Evolutionary conservation across 2,888 invertebrate genomes (phyloP).

Genomic region (Calameuta pallipes): DNA sequence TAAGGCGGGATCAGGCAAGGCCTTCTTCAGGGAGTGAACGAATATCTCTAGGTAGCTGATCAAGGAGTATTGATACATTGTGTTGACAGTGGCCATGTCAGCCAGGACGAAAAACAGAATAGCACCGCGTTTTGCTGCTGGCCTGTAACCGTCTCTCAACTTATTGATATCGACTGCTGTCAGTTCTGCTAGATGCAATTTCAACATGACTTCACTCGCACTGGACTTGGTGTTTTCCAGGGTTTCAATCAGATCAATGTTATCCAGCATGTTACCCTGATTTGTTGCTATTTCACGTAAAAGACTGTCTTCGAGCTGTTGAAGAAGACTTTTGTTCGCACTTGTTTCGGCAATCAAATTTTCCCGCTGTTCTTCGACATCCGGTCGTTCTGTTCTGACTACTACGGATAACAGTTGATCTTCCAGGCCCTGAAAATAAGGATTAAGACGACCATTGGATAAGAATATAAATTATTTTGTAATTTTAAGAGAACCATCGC

Average conservation of each 20-base stretch:
- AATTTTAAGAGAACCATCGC: conserved; percentile 27
- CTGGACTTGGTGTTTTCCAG: conserved; percentile 91
- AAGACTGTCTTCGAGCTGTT: conserved; percentile 87
- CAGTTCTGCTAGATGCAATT: conserved; percentile 79
- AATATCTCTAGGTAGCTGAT: conserved; percentile 89
- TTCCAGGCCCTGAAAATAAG: conserved; percentile 77
- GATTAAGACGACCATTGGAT: conserved; percentile 5
- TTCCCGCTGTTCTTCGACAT: conserved; percentile 89
- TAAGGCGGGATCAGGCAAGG: conserved; percentile 84
- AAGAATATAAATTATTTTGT: conserved; percentile 14
- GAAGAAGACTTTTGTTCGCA: conserved; percentile 85
- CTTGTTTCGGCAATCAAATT: conserved; percentile 85
- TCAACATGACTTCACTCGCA: conserved; percentile 81
- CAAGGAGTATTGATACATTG: conserved; percentile 94
- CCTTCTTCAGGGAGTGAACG: conserved; percentile 81
- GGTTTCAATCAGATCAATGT: conserved; percentile 85
- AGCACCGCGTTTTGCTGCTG: conserved; percentile 87
- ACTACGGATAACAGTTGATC: conserved; percentile 92
- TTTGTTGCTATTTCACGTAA: conserved; percentile 86
- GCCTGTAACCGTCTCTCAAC: conserved; percentile 85
- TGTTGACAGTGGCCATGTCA: conserved; percentile 88
- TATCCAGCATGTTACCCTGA: conserved; percentile 93
- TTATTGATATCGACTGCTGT: conserved; percentile 86
- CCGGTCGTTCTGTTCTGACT: conserved; percentile 86
- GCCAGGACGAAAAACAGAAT: conserved; percentile 91